Conservation (phyloP, 2,888 invertebrate genomes). For the Cosmopolites sordidus region DNA sequence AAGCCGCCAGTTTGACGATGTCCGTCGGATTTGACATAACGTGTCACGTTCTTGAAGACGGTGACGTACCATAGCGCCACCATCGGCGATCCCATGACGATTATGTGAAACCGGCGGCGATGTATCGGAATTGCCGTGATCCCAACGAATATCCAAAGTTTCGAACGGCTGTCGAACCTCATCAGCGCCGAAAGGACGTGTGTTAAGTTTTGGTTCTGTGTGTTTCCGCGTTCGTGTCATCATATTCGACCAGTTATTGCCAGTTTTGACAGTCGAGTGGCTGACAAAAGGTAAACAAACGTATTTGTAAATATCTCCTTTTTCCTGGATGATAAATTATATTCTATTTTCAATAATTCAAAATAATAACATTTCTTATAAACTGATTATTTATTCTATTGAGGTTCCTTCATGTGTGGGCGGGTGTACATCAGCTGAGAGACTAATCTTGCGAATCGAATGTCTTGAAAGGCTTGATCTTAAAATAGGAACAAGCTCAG, state of each 20-base stretch:
- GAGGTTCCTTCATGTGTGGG: too few relatives aligned
- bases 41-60: slow-evolving; percentile 3
- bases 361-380: too few relatives aligned
- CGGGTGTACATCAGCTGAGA: too few relatives aligned
- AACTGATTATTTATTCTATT: too few relatives aligned
- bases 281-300: slow-evolving; percentile 24
- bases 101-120: slow-evolving; percentile 20
- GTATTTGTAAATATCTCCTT: too few relatives aligned
- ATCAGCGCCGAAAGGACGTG: slow-evolving; percentile 6
- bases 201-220: slow-evolving; percentile 15
- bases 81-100: slow-evolving; percentile 31
- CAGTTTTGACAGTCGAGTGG: slow-evolving; percentile 17
- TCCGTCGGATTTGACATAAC: slow-evolving; percentile 30
- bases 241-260: slow-evolving; percentile 15
- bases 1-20: slow-evolving; percentile 30
- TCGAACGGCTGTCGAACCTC: slow-evolving; percentile 12
- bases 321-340: too few relatives aligned
- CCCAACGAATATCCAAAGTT: slow-evolving; percentile 25
- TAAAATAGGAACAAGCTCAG: too few relatives aligned
- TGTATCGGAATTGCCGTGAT: slow-evolving; percentile 28
- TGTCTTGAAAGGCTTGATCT: too few relatives aligned
- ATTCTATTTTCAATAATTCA: too few relatives aligned
- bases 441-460: too few relatives aligned
- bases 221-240: slow-evolving; percentile 7
- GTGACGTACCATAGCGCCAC: slow-evolving; percentile 33